Evolutionary conservation across 2,113 vertebrate species (phyloP), one percentile per base, ranked within the genome.

Genomic region (Ranitomeya variabilis): DNA sequence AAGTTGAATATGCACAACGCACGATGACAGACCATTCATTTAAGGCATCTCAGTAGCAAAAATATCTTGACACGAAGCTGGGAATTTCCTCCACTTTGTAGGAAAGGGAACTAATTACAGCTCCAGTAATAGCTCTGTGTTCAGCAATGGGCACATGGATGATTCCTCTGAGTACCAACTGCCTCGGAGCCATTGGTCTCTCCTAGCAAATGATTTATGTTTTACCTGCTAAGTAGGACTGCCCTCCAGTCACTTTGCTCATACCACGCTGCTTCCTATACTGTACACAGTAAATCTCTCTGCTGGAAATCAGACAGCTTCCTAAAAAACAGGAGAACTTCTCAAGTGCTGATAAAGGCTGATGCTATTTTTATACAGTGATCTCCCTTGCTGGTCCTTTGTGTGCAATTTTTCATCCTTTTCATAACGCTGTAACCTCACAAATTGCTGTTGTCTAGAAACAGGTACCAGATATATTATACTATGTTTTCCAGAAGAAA

Each of bases 121-220:
- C 54, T 87, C 18, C 76, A 81, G 37, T 62, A 54, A 59, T 37
- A 57, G 67, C 54, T 82, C 37, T 18, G 67, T 76, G 31, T 76
- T 83, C 69, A 77, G 69, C 79, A 83, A 54, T 60, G 37, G 71
- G 4, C 54, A 74, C 80, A 66, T 59, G 83, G 37, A 76, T 83
- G 69, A 62, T 31, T 88, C 80, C 81, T 83, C 73, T 15, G 87
- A 88, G 87, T 77, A 45, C 60, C 37, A 64, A 76, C 37, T 86
- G 85, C 74, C 85, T 86, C 74, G 26, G 59, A 86, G 87, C 80
- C 74, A 76, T 60, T 54, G 69, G 80, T 88, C 80, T 88, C 80
- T 82, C 80, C 80, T 52, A 88, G 80, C 71, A 83, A 83, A 88
- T 83, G 87, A 88, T 88, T 88, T 88, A 88, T 88, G 87, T 76